phyloP scores from a whole-genome alignment of 2,888 invertebrate genomes.

The Tillus elongatus region DNA sequence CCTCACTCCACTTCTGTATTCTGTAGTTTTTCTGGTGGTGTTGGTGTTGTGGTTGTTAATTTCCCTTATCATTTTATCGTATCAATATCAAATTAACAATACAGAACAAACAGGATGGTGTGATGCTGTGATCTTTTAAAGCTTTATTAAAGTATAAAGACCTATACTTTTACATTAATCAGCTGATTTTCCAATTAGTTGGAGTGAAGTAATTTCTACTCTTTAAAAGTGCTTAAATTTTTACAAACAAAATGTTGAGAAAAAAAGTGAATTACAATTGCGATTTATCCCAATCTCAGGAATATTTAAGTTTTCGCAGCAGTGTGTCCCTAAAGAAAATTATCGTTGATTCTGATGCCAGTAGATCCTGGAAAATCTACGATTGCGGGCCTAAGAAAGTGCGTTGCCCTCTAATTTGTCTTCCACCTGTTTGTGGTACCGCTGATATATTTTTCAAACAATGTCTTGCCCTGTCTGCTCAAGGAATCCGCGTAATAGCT shows the following conservation, averaged over 20 bases:
- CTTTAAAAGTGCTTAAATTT: conserved; percentile 26
- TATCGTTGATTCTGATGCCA: conserved; percentile 67
- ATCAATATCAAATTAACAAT: too few species aligned
- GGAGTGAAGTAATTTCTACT: conserved; percentile 26
- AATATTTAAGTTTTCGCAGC: conserved; percentile 71
- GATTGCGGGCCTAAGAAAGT: conserved; percentile 79
- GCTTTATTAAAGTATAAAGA: too few species aligned
- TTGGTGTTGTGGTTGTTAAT: too few species aligned
- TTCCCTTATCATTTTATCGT: too few species aligned
- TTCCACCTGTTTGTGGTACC: conserved; percentile 82
- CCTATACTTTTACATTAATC: too few species aligned
- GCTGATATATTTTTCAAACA: conserved; percentile 83
- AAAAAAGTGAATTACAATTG: conserved; percentile 59
- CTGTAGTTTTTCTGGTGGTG: too few species aligned
- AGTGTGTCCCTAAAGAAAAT: conserved; percentile 67
- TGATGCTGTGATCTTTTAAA: too few species aligned
- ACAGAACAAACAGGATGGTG: too few species aligned
- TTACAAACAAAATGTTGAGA: conserved; percentile 18
- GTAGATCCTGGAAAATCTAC: conserved; percentile 79
- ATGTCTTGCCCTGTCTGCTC: conserved; percentile 65
- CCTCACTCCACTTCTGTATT: too few species aligned
- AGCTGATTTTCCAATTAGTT: too few species aligned
- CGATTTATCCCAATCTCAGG: conserved; percentile 64
- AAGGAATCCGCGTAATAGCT: conserved; percentile 75
- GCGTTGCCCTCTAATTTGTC: conserved; percentile 69